Evolutionary conservation across 2,113 vertebrate species (phyloP), one percentile per base, ranked within the genome.

Genomic region (Poeciliopsis prolifica): DNA sequence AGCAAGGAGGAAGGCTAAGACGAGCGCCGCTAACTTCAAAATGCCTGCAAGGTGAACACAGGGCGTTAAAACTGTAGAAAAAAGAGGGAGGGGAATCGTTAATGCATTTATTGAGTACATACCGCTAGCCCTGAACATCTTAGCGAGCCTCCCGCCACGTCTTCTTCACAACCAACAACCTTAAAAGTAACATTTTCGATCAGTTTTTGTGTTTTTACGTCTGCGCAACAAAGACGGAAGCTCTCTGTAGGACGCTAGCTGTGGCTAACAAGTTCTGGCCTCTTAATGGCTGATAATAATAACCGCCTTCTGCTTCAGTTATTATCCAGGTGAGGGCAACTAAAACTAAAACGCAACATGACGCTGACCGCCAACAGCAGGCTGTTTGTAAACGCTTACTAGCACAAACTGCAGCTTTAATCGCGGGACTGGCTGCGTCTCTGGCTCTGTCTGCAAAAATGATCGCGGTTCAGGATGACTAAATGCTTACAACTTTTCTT

Each of bases 1-100:
- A 0, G 91, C 96, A 22, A 99, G 71, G 80, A 98, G 83, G 89
- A 97, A 95, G 28, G 94, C 90, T 60, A 92, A 92, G 63, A 96
- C 17, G 2, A 97, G 86, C 13, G 94, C 93, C 58, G 91, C 89
- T 72, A 96, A 85, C 90, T 98, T 99, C 48, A 96, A 86, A 78
- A 96, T 83, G 83, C 95, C 97, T 99, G 83, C 12, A 5, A 75
- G 8, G 2, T 28, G 1, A 62, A 28, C 44, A 48, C 44, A 19
- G 44, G 19, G 14, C 1, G 44, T 48, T 1, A 48, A 15, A 17
- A 19, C 5, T 17, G 19, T 48, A 35, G 9, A 35, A 35, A 35
- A 10, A 10, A 10, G 33, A 1, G 7, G 33, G 7, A 8, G 33
- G 1, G 0, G 19, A 19, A 48, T 19, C 17, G 19, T 17, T 5